Evolutionary conservation across 2,888 invertebrate genomes (phyloP), one percentile per base, ranked within the genome.

Genomic region (Heliconius ethilla): DNA sequence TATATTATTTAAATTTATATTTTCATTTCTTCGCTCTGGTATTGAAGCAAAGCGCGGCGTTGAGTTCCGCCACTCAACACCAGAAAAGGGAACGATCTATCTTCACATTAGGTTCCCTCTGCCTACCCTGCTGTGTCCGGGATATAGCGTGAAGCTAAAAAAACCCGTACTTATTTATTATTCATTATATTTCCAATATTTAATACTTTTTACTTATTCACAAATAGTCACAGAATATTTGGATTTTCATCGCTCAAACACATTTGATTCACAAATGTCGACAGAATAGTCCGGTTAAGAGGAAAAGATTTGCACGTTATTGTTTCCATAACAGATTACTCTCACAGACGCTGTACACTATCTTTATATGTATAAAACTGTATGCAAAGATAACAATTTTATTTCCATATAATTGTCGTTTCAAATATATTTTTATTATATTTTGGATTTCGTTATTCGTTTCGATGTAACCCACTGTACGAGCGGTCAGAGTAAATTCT

Each of bases 281-380:
- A 65, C 67, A 62, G 59, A 59, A 25, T 9, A 74, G 40, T 40
- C 59, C 66, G 37, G 59, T 55, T 40, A 62, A 77, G 59, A 74
- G 59, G 67, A 74, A 77, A 62, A 73, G 67, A 77, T 77, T 77
- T 59, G 72, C 73, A 77, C 73, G 67, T 77, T 72, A 77, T 77
- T 77, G 72, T 74, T 77, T 74, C 67, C 29, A 73, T 74, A 65
- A 77, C 67, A 62, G 73, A 77, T 77, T 77, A 62, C 72, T 59
- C 73, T 66, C 27, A 40, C 59, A 77, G 67, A 74, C 77, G 66
- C 62, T 40, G 27, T 77, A 73, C 37, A 77, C 62, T 67, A 77
- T 74, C 45, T 18, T 62, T 33, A 74, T 25, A 62, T n/a, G 22
- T 70, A 33, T 29, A 55, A 55, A 70, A 55, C 9, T 27, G 25